Conservation (phyloP, 2,113 vertebrate genomes). For the Craseonycteris thonglongyai region DNA sequence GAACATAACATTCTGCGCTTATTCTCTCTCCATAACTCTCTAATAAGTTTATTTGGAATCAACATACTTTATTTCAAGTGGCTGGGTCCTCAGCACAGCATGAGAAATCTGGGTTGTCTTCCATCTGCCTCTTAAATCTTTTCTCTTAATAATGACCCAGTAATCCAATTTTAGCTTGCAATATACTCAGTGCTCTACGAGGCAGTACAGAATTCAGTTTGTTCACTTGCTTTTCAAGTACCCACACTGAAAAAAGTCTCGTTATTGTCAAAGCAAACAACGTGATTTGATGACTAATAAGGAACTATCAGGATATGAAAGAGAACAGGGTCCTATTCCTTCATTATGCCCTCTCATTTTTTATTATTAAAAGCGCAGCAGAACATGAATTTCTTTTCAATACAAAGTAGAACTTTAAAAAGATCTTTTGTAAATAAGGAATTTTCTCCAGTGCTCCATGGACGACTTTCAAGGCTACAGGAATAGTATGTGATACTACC, state of each 20-base stretch:
- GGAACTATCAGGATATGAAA: constrained; percentile 34
- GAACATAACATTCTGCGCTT: not conserved
- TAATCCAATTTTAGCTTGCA: constrained; percentile 49
- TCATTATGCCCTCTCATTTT: not conserved
- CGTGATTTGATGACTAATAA: constrained; percentile 13
- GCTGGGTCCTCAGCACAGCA: constrained; percentile 36
- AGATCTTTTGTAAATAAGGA: not conserved
- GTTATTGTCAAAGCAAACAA: constrained; percentile 37
- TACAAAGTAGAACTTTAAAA: not conserved
- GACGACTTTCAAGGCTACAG: not conserved
- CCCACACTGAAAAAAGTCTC: not conserved
- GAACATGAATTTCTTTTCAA: not conserved
- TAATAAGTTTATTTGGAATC: constrained; percentile 58
- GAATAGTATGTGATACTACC: not conserved
- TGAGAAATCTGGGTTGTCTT: constrained; percentile 51
- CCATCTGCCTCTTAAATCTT: constrained; percentile 45
- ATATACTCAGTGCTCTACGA: not conserved
- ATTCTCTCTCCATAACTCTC: not conserved
- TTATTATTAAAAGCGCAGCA: not conserved
- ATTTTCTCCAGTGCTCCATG: not conserved
- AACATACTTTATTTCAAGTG: constrained; percentile 46
- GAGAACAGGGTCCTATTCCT: not conserved
- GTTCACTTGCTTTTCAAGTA: constrained; percentile 34
- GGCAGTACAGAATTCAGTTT: constrained; percentile 14
- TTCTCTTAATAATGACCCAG: constrained; percentile 18